phyloP scores from a whole-genome alignment of 2,113 vertebrate species.

The Protobothrops flavoviridis region DNA sequence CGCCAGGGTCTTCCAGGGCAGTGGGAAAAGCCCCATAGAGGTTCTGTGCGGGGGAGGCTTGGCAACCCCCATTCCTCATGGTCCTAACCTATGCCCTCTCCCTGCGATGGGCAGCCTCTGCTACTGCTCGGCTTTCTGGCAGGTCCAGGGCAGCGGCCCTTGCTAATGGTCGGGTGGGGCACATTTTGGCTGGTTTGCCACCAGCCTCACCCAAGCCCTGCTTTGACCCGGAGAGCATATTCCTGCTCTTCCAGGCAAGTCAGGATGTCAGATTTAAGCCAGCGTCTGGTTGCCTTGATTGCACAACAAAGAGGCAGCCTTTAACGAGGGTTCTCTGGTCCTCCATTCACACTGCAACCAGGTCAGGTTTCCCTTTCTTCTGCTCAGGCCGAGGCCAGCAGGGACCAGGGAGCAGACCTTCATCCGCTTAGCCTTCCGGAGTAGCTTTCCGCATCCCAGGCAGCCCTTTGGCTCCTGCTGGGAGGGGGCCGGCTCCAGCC shows the following conservation, averaged over 20 bases:
- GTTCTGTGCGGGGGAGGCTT: not conserved
- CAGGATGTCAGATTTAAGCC: not conserved
- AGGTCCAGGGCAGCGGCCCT: not conserved
- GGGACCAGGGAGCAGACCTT: not conserved
- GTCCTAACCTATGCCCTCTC: not conserved
- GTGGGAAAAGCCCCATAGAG: not conserved
- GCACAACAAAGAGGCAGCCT: not conserved
- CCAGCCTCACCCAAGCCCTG: not conserved
- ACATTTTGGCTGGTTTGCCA: not conserved
- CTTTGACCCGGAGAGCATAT: not conserved
- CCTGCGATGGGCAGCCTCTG: not conserved
- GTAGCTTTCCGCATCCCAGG: not conserved
- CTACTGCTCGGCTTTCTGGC: too few relatives aligned
- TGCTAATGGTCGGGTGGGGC: not conserved
- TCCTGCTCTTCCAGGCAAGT: not conserved
- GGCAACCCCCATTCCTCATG: not conserved
- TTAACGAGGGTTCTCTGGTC: not conserved
- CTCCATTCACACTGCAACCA: not conserved
- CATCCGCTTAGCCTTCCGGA: too few relatives aligned
- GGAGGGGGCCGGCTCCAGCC: not conserved
- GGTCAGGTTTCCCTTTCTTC: not conserved
- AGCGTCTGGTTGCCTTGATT: not conserved
- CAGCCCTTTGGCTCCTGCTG: not conserved
- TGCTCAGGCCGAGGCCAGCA: not conserved
- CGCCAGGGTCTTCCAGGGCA: not conserved